phyloP scores from a whole-genome alignment of 2,888 invertebrate genomes.

The Lucinisca nassula region DNA sequence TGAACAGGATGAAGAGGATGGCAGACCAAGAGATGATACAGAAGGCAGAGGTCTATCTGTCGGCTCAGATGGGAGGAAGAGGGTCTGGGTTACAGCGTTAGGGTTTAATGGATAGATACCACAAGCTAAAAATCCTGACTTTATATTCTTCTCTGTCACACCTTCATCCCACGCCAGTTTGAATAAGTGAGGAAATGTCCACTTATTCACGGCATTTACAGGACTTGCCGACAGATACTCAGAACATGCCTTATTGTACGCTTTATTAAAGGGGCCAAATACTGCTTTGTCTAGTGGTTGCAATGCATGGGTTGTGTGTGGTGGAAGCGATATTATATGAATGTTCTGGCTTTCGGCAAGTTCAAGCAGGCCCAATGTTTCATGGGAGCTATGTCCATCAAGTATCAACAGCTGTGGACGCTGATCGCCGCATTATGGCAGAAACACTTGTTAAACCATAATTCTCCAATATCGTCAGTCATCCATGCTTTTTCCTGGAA shows the following conservation, averaged over 20 bases:
- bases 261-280: background rate
- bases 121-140: background rate
- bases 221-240: background rate
- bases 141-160: constrained; percentile 4
- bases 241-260: background rate
- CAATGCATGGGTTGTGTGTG: background rate
- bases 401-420: constrained; percentile 6
- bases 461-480: constrained; percentile 10
- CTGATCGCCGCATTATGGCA: background rate
- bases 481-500: constrained; percentile 38
- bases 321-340: background rate
- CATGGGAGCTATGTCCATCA: background rate
- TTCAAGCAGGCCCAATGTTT: background rate
- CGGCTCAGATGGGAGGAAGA: background rate
- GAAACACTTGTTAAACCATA: constrained; percentile 5
- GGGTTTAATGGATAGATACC: too few species aligned
- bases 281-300: constrained; percentile 13
- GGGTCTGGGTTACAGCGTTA: background rate
- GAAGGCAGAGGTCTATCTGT: background rate
- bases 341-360: background rate
- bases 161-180: background rate
- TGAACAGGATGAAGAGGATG: background rate
- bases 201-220: background rate
- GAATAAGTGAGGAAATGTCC: background rate
- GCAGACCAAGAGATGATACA: background rate